Conservation (phyloP, 2,888 invertebrate genomes). For the Myopa tessellatipennis region DNA sequence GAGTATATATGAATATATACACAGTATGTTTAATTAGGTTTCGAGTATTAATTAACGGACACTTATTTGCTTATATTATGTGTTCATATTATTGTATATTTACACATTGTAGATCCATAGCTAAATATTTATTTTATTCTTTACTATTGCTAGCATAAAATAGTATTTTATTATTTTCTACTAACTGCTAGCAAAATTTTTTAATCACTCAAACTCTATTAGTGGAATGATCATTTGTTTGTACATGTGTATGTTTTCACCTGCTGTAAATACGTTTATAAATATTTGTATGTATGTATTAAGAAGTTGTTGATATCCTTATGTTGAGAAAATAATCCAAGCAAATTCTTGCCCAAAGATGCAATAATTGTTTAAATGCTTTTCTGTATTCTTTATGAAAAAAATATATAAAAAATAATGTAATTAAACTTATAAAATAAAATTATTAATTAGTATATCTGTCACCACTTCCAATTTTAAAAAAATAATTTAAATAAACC, state of each 20-base stretch:
- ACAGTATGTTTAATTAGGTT: not conserved
- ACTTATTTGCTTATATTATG: not conserved
- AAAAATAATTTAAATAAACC: conserved; percentile 32
- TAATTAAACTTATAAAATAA: conserved; percentile 10
- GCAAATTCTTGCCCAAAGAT: conserved; percentile 64
- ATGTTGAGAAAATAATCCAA: conserved; percentile 26
- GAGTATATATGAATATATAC: conserved; percentile 2
- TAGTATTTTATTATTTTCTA: conserved; percentile 8
- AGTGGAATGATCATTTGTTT: not conserved
- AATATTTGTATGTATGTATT: conserved; percentile 5
- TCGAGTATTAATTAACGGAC: not conserved
- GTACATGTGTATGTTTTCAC: not conserved
- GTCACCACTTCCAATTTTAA: conserved; percentile 29
- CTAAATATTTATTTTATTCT: conserved; percentile 18
- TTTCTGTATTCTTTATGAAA: conserved; percentile 21
- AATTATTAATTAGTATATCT: not conserved
- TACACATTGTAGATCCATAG: not conserved
- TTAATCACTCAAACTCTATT: not conserved
- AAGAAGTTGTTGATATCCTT: conserved; percentile 19
- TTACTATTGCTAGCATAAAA: not conserved
- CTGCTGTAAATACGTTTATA: conserved; percentile 5
- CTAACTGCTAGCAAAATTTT: conserved; percentile 19
- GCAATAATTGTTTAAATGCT: conserved; percentile 50
- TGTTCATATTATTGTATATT: conserved; percentile 1
- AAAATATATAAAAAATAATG: conserved; percentile 3